These are phyloP conservation scores for Circaetus cinerascens DNA, from an alignment of 2,113 vertebrate genomes.

Conservation along the genomic window DNA sequence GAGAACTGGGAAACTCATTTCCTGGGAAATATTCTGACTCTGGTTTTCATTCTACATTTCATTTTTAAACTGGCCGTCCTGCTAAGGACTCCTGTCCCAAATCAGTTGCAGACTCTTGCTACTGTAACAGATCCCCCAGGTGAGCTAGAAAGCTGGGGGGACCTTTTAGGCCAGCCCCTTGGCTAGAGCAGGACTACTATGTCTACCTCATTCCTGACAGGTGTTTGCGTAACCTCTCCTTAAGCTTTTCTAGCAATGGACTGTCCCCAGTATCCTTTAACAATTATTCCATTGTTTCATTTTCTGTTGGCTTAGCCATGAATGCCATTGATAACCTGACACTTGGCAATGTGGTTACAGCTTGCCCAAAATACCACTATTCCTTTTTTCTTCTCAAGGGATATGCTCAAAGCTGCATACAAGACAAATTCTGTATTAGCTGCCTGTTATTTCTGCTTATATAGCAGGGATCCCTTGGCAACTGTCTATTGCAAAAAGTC, in stretches of 20 bases:
- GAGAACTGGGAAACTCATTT: not conserved
- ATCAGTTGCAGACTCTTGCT: not conserved
- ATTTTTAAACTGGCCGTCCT: not conserved
- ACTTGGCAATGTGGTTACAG: not conserved
- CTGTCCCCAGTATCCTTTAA: not conserved
- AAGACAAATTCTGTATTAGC: not conserved
- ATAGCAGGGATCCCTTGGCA: not conserved
- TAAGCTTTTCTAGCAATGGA: not conserved
- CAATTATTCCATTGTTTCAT: not conserved
- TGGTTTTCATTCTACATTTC: not conserved
- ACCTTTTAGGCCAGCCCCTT: not conserved
- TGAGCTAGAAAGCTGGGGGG: not conserved
- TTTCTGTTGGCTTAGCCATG: not conserved
- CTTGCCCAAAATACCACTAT: not conserved
- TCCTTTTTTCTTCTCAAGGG: not conserved
- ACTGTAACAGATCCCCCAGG: not conserved
- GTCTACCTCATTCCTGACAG: not conserved
- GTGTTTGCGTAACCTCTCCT: not conserved
- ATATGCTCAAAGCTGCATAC: not conserved
- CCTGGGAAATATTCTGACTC: not conserved
- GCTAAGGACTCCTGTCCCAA: not conserved
- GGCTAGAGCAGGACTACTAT: not conserved
- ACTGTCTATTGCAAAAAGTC: not conserved
- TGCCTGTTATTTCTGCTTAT: not conserved
- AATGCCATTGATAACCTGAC: not conserved